Evolutionary conservation across 2,113 vertebrate species (phyloP).

Genomic region (Dendropsophus ebraccatus): DNA sequence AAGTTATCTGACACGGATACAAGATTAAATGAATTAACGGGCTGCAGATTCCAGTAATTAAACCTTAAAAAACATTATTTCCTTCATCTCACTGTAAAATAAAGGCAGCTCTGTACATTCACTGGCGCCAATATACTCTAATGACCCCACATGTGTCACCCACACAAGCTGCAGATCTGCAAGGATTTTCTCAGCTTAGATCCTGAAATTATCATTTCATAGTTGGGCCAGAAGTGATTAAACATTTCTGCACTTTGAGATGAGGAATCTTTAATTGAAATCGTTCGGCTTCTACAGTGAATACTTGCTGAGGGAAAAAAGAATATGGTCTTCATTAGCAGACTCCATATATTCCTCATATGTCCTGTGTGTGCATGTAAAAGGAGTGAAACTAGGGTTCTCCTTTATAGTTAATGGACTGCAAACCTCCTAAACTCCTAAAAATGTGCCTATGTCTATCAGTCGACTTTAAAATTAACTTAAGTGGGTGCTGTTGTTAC

Average conservation of each 20-base stretch:
- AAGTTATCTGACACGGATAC: slow-evolving; percentile 53
- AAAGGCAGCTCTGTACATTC: slow-evolving; percentile 19
- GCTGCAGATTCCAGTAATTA: slow-evolving; percentile 52
- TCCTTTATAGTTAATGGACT: too few relatives aligned
- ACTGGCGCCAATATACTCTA: slow-evolving; percentile 25
- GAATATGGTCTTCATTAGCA: too few relatives aligned
- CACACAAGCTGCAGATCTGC: not conserved
- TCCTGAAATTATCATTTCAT: slow-evolving; percentile 3
- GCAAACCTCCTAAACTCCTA: too few relatives aligned
- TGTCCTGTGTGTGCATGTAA: too few relatives aligned
- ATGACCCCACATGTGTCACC: slow-evolving; percentile 39
- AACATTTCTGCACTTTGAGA: slow-evolving; percentile 8
- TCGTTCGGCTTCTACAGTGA: too few relatives aligned
- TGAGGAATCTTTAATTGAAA: not conserved
- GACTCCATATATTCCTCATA: too few relatives aligned
- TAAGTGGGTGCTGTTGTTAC: too few relatives aligned
- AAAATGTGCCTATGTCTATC: too few relatives aligned
- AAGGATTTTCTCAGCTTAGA: not conserved
- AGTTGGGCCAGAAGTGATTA: not conserved
- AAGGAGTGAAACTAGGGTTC: too few relatives aligned
- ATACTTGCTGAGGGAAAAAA: too few relatives aligned
- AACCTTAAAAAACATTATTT: slow-evolving; percentile 53
- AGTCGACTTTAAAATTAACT: too few relatives aligned
- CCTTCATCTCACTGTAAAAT: slow-evolving; percentile 37
- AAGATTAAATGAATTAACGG: slow-evolving; percentile 52